Base-by-base conservation (phyloP, 2,888 invertebrate genomes). In the Ophraella communa region DNA sequence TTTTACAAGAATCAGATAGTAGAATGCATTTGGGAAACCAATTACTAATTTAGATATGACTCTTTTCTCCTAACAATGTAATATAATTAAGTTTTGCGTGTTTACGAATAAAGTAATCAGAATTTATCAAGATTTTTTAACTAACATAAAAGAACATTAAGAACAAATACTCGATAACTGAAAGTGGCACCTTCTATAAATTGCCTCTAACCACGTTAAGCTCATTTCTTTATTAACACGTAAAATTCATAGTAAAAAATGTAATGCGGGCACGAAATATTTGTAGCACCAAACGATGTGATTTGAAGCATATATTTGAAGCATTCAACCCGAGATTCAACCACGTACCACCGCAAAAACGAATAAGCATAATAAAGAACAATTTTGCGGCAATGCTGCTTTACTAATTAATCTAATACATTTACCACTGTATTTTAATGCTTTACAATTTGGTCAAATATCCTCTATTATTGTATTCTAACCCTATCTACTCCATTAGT, bases 141-240 rank as follows among this genome's bases (percentile, higher is more conserved):
- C 70, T 69, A 73, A 73, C 73, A 68, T 70, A 71, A 72, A 71
- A 70, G 67, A 66, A 72, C 72, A 74, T 63, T 71, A 74, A 73
- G 73, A 69, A 61, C 74, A 70, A 70, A 70, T 74, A 73, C 73
- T 73, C 66, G 71, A 70, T 74, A 69, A 71, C 71, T 69, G 64
- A 68, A 75, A 73, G 72, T 74, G 73, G 74, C 74, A 72, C 75
- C 74, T 73, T 69, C 64, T 71, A 62, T n/a, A 72, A 74, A 76
- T 74, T 73, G 68, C 74, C 61, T 61, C 59, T 66, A 68, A 62
- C 74, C 75, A 74, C 74, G 74, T 69, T 62, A 75, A 67, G 66
- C 44, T 72, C 74, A 74, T 75, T 70, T 74, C 74, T 75, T 70
- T 56, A 73, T 73, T 70, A 70, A 61, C 47, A 47, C 45, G 62